These are phyloP conservation scores for Hoplias malabaricus DNA, from an alignment of 2,113 vertebrate species.

Conservation along the genomic window DNA sequence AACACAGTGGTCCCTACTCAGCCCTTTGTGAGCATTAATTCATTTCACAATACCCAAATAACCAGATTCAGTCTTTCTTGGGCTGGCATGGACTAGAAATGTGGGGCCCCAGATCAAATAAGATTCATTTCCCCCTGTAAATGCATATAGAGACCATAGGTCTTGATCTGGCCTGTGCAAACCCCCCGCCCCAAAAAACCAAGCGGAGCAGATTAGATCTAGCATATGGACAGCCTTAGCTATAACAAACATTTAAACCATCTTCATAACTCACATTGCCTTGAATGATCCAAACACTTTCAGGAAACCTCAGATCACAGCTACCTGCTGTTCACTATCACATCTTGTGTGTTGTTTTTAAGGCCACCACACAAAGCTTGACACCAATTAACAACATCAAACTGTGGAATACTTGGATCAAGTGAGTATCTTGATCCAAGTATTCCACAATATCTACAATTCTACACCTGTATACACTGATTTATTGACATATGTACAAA, in stretches of 20 bases:
- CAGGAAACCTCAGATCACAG: not conserved
- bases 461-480: too few species aligned
- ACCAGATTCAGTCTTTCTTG: slow-evolving; percentile 17
- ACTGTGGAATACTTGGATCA: too few species aligned
- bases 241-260: slow-evolving; percentile 5
- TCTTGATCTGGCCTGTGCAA: not conserved
- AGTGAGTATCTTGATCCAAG: too few species aligned
- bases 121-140: slow-evolving; percentile 7
- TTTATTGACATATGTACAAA: too few species aligned
- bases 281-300: not conserved
- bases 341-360: too few species aligned
- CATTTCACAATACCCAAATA: slow-evolving; percentile 31
- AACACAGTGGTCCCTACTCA: slow-evolving; percentile 29
- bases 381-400: too few species aligned
- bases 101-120: slow-evolving; percentile 23
- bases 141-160: not conserved
- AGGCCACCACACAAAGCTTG: too few species aligned
- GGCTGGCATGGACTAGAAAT: slow-evolving; percentile 12
- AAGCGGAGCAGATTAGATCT: not conserved
- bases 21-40: slow-evolving; percentile 39
- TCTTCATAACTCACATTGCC: not conserved
- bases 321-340: slow-evolving; percentile 2
- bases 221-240: not conserved
- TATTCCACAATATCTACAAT: too few species aligned
- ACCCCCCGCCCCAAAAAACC: not conserved